Percentiles rank a stretch among this genome's conserved stretches.
Conservation (phyloP, 2,113 vertebrate genomes). For the Chaetodon trifascialis region DNA sequence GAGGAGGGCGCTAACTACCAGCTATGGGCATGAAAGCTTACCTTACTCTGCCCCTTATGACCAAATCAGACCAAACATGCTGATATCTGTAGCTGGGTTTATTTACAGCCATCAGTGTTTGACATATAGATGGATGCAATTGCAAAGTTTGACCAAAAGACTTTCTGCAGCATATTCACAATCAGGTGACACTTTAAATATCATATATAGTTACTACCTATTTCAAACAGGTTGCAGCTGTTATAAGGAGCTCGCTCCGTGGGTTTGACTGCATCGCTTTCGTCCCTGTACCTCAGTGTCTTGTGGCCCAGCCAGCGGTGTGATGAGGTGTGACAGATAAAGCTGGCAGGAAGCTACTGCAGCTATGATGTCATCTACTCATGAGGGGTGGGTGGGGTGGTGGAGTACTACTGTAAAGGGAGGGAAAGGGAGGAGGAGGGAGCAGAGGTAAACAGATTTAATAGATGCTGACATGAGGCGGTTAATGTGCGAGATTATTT, state of each 20-base stretch:
- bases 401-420: constrained; percentile 26
- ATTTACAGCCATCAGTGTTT: constrained; percentile 19
- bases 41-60: constrained; percentile 26
- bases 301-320: constrained; percentile 11
- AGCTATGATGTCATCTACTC: constrained; percentile 84
- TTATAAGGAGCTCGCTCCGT: not conserved
- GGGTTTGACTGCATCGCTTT: not conserved
- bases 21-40: constrained; percentile 25
- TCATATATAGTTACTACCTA: not conserved
- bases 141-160: not conserved
- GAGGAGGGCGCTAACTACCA: constrained; percentile 67
- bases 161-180: not conserved
- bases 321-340: constrained; percentile 58
- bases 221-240: not conserved
- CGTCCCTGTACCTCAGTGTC: not conserved
- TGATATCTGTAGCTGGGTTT: constrained; percentile 4
- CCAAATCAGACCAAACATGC: constrained; percentile 19
- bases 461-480: constrained; percentile 18
- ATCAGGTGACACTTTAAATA: not conserved
- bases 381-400: constrained; percentile 55
- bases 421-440: constrained; percentile 20
- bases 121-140: not conserved
- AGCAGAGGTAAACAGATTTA: constrained; percentile 47
- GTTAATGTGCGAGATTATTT: constrained; percentile 24
- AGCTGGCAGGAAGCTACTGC: constrained; percentile 78